phyloP scores from a whole-genome alignment of 2,797 vertebrate genomes.

The Lagorchestes hirsutus region DNA sequence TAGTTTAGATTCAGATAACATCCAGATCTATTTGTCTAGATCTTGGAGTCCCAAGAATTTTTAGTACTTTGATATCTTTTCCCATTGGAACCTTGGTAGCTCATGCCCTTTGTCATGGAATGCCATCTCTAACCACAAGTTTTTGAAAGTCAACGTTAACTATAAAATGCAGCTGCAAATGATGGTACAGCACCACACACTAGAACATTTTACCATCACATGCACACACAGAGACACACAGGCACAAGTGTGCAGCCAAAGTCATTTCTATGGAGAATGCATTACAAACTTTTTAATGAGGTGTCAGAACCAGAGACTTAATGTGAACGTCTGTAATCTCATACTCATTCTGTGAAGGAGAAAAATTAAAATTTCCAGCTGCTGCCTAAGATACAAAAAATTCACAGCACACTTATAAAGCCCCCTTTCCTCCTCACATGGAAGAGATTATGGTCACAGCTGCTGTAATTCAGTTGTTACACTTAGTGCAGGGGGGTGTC shows the following conservation, averaged over 20 bases:
- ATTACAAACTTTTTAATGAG: conserved; percentile 68
- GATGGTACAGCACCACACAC: background rate
- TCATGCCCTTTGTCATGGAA: conserved; percentile 39
- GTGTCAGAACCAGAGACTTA: conserved; percentile 57
- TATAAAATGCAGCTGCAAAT: background rate
- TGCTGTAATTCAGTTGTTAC: conserved; percentile 42
- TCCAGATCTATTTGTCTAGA: conserved; percentile 29
- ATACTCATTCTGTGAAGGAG: conserved; percentile 52
- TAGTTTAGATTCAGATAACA: conserved; percentile 33
- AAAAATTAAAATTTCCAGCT: conserved; percentile 72
- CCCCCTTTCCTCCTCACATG: conserved; percentile 55
- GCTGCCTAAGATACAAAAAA: conserved; percentile 45
- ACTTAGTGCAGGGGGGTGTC: conserved; percentile 48
- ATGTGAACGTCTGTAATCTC: conserved; percentile 65
- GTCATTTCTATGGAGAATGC: conserved; percentile 32
- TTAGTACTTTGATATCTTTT: conserved; percentile 41
- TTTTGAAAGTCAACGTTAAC: conserved; percentile 1
- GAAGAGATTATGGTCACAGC: conserved; percentile 69
- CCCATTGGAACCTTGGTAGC: background rate
- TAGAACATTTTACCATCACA: conserved; percentile 35
- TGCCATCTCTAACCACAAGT: background rate
- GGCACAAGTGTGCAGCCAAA: conserved; percentile 8
- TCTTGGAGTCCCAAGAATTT: conserved; percentile 4
- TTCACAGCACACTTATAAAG: conserved; percentile 58
- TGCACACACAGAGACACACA: background rate